Conservation (phyloP, 2,888 invertebrate species). For the Drosophila flavopinicola region DNA sequence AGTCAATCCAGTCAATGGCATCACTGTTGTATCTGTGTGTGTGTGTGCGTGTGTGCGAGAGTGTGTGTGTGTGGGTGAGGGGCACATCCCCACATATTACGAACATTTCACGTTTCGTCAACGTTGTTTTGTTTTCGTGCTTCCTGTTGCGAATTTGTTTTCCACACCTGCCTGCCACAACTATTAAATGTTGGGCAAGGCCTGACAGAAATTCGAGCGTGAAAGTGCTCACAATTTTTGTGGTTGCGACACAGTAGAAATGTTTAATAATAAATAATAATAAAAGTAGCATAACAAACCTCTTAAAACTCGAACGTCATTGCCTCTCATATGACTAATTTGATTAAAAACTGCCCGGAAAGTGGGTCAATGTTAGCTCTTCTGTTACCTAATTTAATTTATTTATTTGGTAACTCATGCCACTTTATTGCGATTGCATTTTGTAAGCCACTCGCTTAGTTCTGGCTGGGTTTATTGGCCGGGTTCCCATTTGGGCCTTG, state of each 20-base stretch:
- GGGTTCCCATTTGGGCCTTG: not conserved
- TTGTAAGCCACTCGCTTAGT: not conserved
- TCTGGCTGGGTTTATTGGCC: conserved; percentile 30
- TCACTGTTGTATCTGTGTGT: not conserved
- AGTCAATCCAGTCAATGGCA: conserved; percentile 51
- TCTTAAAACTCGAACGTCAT: conserved; percentile 38
- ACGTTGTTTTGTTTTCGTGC: conserved; percentile 30
- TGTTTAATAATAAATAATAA: conserved; percentile 26
- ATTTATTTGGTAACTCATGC: conserved; percentile 9
- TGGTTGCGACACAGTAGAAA: conserved; percentile 33
- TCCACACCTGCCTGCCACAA: conserved; percentile 48
- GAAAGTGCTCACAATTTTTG: conserved; percentile 58
- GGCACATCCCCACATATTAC: conserved; percentile 15
- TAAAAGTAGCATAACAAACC: conserved; percentile 9
- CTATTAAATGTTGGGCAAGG: conserved; percentile 74
- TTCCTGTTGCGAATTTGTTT: conserved; percentile 74
- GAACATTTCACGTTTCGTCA: conserved; percentile 45
- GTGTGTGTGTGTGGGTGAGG: not conserved
- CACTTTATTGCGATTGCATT: conserved; percentile 5
- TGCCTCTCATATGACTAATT: conserved; percentile 49
- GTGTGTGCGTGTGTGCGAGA: no score
- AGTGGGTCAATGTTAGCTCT: conserved; percentile 63
- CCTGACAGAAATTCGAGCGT: conserved; percentile 58
- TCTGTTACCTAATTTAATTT: conserved; percentile 38
- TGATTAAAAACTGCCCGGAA: conserved; percentile 45